Percentiles rank a stretch among this genome's conserved stretches.
Conservation (phyloP, 2,888 invertebrate genomes). For the Lamproptera curius region DNA sequence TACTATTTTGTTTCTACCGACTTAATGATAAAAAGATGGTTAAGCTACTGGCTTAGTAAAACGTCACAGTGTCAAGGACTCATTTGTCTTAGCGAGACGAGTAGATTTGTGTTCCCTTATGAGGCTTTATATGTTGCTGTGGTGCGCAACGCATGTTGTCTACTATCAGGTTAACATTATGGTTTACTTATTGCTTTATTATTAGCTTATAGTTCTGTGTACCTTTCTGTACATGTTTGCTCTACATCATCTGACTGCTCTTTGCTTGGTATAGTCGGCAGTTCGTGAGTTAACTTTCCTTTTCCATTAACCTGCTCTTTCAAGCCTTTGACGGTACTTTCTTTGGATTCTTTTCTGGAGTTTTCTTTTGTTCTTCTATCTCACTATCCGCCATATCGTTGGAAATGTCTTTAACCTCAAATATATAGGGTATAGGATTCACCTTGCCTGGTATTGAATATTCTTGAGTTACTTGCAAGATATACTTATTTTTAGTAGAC, state of each 20-base stretch:
- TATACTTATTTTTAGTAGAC: constrained; percentile 38
- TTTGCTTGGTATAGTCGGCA: constrained; percentile 34
- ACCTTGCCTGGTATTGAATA: constrained; percentile 26
- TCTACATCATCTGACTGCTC: constrained; percentile 38
- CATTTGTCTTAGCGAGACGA: too few species aligned
- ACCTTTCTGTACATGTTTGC: constrained; percentile 16
- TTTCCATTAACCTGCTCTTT: constrained; percentile 32
- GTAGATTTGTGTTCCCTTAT: too few species aligned
- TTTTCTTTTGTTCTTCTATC: constrained; percentile 45
- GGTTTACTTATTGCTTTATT: too few species aligned
- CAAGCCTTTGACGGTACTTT: constrained; percentile 34
- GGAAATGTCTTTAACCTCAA: constrained; percentile 48
- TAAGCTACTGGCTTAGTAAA: too few species aligned
- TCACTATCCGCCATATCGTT: constrained; percentile 33
- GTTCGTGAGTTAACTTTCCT: constrained; percentile 44
- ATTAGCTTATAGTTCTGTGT: too few species aligned
- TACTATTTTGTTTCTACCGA: too few species aligned
- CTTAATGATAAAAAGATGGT: too few species aligned
- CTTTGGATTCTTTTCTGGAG: constrained; percentile 38
- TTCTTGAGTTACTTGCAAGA: constrained; percentile 36
- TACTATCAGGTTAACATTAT: too few species aligned
- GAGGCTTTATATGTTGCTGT: too few species aligned
- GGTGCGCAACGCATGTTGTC: too few species aligned
- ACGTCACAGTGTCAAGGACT: too few species aligned
- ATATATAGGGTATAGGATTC: constrained; percentile 41